Conservation (phyloP, 1,140 invertebrate genomes). For the Acyrthosiphon pisum region DNA sequence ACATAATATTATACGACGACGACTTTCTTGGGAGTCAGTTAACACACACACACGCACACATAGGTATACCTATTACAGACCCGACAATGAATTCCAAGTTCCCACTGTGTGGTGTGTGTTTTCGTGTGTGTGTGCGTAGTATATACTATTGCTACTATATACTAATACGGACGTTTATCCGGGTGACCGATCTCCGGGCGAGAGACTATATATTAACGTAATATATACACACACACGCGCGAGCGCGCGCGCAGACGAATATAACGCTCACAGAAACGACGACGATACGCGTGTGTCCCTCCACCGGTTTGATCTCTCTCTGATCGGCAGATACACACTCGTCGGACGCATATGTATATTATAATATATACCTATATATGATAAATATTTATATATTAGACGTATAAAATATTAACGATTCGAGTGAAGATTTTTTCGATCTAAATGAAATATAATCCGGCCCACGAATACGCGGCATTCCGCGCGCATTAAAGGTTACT, state of each 20-base stretch:
- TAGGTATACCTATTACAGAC: not conserved
- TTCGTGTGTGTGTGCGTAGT: not conserved
- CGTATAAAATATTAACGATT: constrained; percentile 20
- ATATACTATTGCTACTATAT: not conserved
- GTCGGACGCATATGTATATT: not conserved
- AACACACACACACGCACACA: not conserved
- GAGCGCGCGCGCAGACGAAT: not conserved
- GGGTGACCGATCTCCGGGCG: constrained; percentile 29
- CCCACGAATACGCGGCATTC: constrained; percentile 29
- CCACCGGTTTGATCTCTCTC: constrained; percentile 3
- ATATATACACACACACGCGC: not conserved
- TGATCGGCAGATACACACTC: not conserved
- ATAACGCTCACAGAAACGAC: not conserved
- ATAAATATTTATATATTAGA: constrained; percentile 9
- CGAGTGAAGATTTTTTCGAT: constrained; percentile 33
- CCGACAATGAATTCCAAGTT: constrained; percentile 7
- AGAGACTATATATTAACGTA: not conserved
- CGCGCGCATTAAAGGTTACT: constrained; percentile 31
- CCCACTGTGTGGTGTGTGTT: not conserved
- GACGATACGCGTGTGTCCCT: not conserved
- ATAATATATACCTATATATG: not conserved
- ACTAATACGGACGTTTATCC: constrained; percentile 45
- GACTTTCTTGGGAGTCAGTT: not conserved
- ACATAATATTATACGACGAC: constrained; percentile 19
- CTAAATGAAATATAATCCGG: constrained; percentile 40